These are phyloP conservation scores for Lucilia cuprina DNA, from an alignment of 1,140 invertebrate species.

Conservation along the genomic window DNA sequence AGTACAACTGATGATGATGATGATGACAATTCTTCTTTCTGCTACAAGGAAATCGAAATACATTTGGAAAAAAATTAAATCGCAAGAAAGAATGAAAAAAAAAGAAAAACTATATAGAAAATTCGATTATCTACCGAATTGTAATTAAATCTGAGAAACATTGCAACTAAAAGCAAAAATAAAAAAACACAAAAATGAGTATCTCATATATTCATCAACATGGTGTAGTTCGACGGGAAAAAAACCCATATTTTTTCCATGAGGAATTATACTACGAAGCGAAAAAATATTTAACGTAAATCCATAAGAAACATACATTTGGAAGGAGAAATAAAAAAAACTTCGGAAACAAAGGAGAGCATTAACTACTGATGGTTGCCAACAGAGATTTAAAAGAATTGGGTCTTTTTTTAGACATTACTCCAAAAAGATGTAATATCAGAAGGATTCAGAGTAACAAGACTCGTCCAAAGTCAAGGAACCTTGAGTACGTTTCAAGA, in stretches of 20 bases:
- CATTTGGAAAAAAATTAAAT: neutral
- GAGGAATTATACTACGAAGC: no score
- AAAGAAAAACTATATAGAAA: neutral
- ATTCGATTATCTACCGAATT: constrained; percentile 36
- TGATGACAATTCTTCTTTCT: neutral
- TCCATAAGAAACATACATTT: neutral
- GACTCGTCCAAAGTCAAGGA: neutral
- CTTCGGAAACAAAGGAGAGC: neutral
- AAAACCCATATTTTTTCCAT: neutral
- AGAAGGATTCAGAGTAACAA: no score
- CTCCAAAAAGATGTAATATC: no score
- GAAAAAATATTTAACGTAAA: neutral
- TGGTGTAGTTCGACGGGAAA: neutral
- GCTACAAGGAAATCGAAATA: constrained; percentile 11
- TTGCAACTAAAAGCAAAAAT: neutral
- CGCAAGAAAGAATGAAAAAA: neutral
- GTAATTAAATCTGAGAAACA: constrained; percentile 36
- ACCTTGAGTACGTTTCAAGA: no score
- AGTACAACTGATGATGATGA: neutral
- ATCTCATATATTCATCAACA: neutral
- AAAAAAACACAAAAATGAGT: no score
- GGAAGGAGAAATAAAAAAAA: neutral
- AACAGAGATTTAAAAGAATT: neutral
- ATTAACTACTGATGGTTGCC: neutral
- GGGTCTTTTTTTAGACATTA: no score